Base-by-base conservation (phyloP, 2,797 vertebrate species). In the Rhyacichthys aspro region DNA sequence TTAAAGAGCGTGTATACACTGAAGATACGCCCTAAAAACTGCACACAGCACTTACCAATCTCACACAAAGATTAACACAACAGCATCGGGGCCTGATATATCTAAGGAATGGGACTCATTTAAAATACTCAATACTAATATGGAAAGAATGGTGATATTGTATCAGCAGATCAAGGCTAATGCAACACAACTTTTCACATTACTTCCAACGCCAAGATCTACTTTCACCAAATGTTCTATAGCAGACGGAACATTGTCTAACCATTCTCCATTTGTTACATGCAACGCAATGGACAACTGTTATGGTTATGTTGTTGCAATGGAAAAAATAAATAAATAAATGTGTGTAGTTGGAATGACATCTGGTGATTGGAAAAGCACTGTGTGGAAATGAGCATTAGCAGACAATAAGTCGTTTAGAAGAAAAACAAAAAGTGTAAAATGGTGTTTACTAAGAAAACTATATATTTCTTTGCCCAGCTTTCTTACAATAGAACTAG, bases 1-100 rank as follows among this genome's bases (percentile, higher is more conserved):
- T 90, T 88, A 85, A 85, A 84, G 81, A 81, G 74, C 79, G 78
- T 79, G 79, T 86, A 79, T 82, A 81, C 81, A 74, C 81, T 59
- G 73, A 87, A 86, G 79, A 79, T 78, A 77, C 55, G 59, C 45
- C 69, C 79, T 63, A 71, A 82, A 81, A 83, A 73, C 43, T 70
- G 47, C 55, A 57, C 62, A 73, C 47, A 42, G 63, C 63, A 59
- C 66, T 70, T 74, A 69, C 59, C 53, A 67, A 58, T 79, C 75
- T 75, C 62, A 75, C 67, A 39, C 41, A 28, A 59, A 76, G 62
- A 82, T 73, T 78, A 63, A 43, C 64, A 76, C 66, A 72, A 70
- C 58, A 69, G 47, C 23, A 67, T 65, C 50, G 44, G 23, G 34
- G 46, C 59, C 58, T 39, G 11, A 52, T 60, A 48, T 39, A 46